Base-by-base conservation (phyloP, 2,888 invertebrate genomes). In the Leptopilina myrica region DNA sequence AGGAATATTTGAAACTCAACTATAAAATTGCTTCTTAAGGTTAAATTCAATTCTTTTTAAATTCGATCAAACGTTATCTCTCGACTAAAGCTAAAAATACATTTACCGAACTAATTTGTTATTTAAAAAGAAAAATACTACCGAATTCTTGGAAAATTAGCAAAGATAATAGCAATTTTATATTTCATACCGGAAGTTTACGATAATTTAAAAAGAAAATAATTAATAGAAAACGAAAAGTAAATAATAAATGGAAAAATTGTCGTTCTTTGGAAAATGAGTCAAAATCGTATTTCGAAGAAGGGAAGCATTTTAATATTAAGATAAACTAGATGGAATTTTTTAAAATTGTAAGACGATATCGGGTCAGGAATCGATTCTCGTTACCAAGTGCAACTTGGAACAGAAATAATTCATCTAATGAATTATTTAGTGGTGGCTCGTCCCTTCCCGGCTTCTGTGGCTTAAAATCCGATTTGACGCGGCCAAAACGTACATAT, bases 401-500 rank as follows among this genome's bases (percentile, higher is more conserved):
- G 77, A 81, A 85, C 77, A 64, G 87, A 89, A 90, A 90, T 90
- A 90, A 90, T 90, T 90, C 87, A 89, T 86, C 82, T 79, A 78
- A 85, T 89, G 87, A 90, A 90, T 90, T 89, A 90, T 90, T 90
- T 88, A 88, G 86, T 79, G 76, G 81, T 76, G 84, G 84, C 75
- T 67, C 49, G 26, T 65, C 56, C 33, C 33, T 49, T 53, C 43
- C 69, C 80, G 78, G 7, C 80, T 78, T 33, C 79, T 79, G 82
- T 82, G 85, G 85, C 82, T 85, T 85, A 85, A 85, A 87, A 88
- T 88, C 85, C 87, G 86, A 88, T 88, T 87, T 87, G 84, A 87
- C 85, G 83, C 83, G 67, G 49, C 43, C 14, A 49, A 49, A 46
- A 53, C 49, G 67, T 67, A 67, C 46, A 67, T 67, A 20, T 69